These are phyloP conservation scores for Acrocera orbiculus DNA, from an alignment of 2,888 invertebrate species.

Conservation along the genomic window DNA sequence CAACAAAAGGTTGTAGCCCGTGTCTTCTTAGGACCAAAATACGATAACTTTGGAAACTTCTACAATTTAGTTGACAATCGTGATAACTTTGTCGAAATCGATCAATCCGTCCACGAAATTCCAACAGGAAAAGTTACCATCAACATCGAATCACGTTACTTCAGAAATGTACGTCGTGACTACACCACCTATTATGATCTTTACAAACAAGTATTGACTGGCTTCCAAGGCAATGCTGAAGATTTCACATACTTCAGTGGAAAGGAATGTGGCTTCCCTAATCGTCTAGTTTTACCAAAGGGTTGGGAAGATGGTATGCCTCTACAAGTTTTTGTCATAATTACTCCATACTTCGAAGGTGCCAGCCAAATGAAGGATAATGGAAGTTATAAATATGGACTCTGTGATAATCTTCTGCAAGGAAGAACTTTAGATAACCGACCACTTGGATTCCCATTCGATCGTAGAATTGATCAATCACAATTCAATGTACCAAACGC, in stretches of 20 bases:
- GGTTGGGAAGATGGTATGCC: conserved; percentile 43
- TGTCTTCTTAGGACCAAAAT: conserved; percentile 52
- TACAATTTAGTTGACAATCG: conserved; percentile 39
- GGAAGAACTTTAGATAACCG: no score
- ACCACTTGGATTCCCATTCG: no score
- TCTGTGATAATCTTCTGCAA: no score
- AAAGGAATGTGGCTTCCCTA: conserved; percentile 40
- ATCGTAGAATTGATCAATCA: no score
- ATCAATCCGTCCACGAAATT: conserved; percentile 42
- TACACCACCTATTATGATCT: conserved; percentile 32
- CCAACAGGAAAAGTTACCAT: conserved; percentile 32
- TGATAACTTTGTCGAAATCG: conserved; percentile 45
- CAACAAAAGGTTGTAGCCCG: conserved; percentile 40
- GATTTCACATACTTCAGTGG: conserved; percentile 32
- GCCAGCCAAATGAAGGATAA: no score
- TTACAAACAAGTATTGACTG: conserved; percentile 33
- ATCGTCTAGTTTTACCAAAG: conserved; percentile 44
- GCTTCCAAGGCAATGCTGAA: conserved; percentile 30
- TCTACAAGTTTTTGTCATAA: conserved; percentile 41
- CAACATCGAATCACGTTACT: conserved; percentile 20
- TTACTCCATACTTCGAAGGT: conserved; percentile 31
- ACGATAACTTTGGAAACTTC: conserved; percentile 35
- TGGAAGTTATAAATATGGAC: no score
- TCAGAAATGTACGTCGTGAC: conserved; percentile 37
- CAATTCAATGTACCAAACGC: no score